Evolutionary conservation across 2,113 vertebrate genomes (phyloP).

Genomic region (Ctenodactylus gundi): DNA sequence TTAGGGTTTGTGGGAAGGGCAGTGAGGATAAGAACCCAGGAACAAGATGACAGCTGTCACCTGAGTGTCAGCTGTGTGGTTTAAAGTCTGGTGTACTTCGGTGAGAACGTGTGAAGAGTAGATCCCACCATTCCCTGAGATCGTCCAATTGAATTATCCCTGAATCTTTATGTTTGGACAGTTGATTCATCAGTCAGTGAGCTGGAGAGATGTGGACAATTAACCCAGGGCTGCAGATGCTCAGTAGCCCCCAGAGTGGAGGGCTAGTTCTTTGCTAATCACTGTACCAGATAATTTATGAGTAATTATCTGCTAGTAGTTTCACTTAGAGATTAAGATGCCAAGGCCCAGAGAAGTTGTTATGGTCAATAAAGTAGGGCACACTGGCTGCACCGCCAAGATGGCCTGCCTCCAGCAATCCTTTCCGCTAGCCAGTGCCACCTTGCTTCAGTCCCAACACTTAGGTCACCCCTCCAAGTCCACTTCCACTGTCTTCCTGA

Average conservation of each 20-base stretch:
- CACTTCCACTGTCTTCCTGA: background rate
- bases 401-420: background rate
- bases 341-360: background rate
- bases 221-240: background rate
- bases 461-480: background rate
- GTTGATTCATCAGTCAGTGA: background rate
- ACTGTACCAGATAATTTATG: background rate
- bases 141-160: background rate
- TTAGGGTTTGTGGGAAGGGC: background rate
- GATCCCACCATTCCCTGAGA: background rate
- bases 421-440: background rate
- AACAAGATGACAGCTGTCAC: background rate
- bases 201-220: background rate
- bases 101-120: background rate
- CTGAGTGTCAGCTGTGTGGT: background rate
- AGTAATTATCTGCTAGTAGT: background rate
- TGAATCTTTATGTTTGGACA: background rate
- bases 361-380: background rate
- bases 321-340: background rate
- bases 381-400: background rate
- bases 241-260: background rate
- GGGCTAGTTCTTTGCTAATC: slow-evolving; percentile 18
- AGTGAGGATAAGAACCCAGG: background rate
- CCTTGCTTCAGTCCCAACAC: rapidly evolving
- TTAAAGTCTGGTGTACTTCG: background rate